Evolutionary conservation across 2,888 invertebrate species (phyloP), one percentile per base, ranked within the genome.

Genomic region (Drosophila crucigera): DNA sequence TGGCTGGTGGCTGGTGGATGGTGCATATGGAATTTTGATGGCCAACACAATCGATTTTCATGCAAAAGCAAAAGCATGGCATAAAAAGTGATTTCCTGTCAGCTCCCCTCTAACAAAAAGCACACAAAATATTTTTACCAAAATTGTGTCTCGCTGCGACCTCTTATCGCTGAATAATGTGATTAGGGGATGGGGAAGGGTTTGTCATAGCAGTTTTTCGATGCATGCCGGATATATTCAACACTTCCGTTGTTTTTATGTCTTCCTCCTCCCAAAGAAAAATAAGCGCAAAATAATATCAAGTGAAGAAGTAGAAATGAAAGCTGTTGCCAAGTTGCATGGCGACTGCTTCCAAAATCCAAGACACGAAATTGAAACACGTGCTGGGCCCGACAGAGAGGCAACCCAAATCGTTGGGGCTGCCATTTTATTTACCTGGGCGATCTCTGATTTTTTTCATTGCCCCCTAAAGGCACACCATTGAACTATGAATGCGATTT

Each of bases 221-320:
- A 62, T 80, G 83, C 80, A 83, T 77, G 84, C 76, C 84, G 80
- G 74, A 74, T 86, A 86, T 89, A 80, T 75, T 83, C 77, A 89
- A 82, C 86, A 86, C 73, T 86, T 87, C 91, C 87, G 86, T 80
- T 70, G 58, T 76, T 89, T 83, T 89, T 86, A 87, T 87, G 91
- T 82, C 90, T 87, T 87, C 90, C 87, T 89, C 58, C 41, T 33
- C 30, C 41, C 11, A 33, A 54, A 35, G 9, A 37, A 55, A 54
- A 69, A 78, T 76, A 82, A 80, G 70, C 76, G 68, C 62, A 71
- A 84, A 85, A 86, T 84, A 86, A 87, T 87, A 84, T 76, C 75
- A 74, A 76, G 59, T 52, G 47, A 54, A 50, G 63, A 31, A 28
- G 28, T 31, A 39, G 28, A 30, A 52, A 50, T 56, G 59, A 49